Percentiles rank a stretch among this genome's conserved stretches.
These are phyloP conservation scores for Montipora cactus DNA, from an alignment of 64 coral and sea anemone genomes.

Conservation along the genomic window DNA sequence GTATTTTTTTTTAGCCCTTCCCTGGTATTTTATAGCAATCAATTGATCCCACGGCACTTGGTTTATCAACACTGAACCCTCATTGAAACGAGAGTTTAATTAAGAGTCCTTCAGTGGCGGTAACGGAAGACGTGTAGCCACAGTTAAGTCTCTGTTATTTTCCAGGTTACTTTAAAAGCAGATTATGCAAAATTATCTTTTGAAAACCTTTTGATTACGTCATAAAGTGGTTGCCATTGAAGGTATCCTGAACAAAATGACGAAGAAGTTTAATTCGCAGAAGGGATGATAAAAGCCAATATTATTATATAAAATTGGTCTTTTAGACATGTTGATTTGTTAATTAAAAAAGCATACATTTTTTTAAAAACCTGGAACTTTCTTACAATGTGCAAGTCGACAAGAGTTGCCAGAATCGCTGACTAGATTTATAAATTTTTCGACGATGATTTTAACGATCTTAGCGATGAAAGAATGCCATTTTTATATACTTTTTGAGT, in stretches of 20 bases:
- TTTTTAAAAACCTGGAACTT: too few relatives aligned
- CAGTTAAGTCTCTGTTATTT: background rate
- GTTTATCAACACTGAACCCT: too few relatives aligned
- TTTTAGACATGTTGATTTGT: too few relatives aligned
- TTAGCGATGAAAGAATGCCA: too few relatives aligned
- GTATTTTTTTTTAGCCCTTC: background rate
- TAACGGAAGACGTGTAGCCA: background rate
- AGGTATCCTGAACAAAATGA: background rate
- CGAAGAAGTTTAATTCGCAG: background rate
- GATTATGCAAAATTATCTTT: conserved; percentile 18
- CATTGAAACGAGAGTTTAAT: background rate
- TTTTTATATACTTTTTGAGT: too few relatives aligned
- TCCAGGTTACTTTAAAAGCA: background rate
- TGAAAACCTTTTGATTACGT: background rate
- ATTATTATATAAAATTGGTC: too few relatives aligned
- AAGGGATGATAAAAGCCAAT: background rate
- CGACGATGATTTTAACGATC: too few relatives aligned
- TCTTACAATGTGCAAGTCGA: too few relatives aligned
- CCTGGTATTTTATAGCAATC: background rate
- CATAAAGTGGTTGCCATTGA: background rate
- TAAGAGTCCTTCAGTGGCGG: background rate
- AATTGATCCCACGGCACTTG: background rate
- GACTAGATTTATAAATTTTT: too few relatives aligned
- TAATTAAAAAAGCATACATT: too few relatives aligned
- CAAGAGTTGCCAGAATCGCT: too few relatives aligned